Conservation (phyloP, 2,797 vertebrate species). For the Myiotriccus ornatus region DNA sequence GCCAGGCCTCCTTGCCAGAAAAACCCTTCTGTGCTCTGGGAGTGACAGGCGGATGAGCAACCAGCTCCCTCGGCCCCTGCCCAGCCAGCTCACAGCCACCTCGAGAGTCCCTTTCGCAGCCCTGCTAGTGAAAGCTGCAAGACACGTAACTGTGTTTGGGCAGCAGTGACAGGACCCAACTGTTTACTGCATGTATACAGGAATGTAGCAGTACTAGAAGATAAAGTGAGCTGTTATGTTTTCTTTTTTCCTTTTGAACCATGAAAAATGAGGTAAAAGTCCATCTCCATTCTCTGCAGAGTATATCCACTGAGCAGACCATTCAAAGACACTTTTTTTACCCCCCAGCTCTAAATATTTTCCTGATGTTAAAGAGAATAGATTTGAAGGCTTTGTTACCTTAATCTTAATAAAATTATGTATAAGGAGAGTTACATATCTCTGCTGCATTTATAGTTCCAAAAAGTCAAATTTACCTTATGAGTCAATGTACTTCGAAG, state of each 20-base stretch:
- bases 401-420: background rate
- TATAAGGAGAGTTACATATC: background rate
- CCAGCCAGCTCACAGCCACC: background rate
- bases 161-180: background rate
- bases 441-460: background rate
- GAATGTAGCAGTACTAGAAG: background rate
- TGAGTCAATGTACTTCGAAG: background rate
- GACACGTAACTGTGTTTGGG: rapidly evolving
- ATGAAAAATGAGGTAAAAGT: background rate
- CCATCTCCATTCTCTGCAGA: background rate
- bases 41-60: background rate
- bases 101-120: background rate
- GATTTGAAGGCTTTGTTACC: background rate
- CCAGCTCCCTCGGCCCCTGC: rapidly evolving
- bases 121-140: background rate
- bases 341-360: background rate
- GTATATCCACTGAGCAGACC: background rate
- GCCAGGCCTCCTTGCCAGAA: background rate
- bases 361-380: background rate
- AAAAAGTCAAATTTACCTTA: background rate
- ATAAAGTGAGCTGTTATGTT: background rate
- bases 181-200: background rate
- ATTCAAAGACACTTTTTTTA: background rate
- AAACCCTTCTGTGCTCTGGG: background rate
- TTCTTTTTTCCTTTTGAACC: background rate